These are phyloP conservation scores for Thamnophis elegans DNA, from an alignment of 2,797 vertebrate genomes.

Conservation along the genomic window DNA sequence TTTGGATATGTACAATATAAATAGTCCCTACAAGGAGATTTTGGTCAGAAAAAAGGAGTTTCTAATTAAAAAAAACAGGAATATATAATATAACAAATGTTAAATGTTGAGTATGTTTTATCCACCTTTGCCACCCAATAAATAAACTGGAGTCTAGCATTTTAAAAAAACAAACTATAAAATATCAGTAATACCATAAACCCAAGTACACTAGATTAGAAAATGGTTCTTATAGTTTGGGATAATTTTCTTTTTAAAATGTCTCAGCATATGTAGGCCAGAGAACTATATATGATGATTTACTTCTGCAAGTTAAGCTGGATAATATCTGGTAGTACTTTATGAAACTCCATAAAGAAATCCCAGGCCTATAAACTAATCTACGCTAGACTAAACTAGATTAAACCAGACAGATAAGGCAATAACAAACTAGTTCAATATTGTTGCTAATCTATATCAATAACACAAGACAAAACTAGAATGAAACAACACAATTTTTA, in stretches of 20 bases:
- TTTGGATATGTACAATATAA: background rate
- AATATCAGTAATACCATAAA: background rate
- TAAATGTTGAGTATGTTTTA: background rate
- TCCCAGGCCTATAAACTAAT: background rate
- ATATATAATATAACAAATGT: background rate
- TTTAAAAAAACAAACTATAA: background rate
- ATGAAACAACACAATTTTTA: background rate
- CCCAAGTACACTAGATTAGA: background rate
- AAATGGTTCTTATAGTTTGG: background rate
- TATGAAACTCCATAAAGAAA: background rate
- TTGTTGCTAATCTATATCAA: background rate
- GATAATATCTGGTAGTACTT: background rate
- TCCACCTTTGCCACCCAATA: background rate
- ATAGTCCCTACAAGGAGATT: background rate
- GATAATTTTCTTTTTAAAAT: background rate
- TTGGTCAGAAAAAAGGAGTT: background rate
- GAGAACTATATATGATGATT: background rate
- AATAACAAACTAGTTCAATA: background rate
- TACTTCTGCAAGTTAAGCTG: background rate
- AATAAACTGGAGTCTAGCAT: background rate
- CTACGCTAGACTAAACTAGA: no score
- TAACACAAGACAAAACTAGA: background rate
- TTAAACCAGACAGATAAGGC: background rate
- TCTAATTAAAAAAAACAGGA: background rate
- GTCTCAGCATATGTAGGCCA: background rate